These are phyloP conservation scores for Cordilura impudica DNA, from an alignment of 2,888 invertebrate genomes.

Conservation along the genomic window DNA sequence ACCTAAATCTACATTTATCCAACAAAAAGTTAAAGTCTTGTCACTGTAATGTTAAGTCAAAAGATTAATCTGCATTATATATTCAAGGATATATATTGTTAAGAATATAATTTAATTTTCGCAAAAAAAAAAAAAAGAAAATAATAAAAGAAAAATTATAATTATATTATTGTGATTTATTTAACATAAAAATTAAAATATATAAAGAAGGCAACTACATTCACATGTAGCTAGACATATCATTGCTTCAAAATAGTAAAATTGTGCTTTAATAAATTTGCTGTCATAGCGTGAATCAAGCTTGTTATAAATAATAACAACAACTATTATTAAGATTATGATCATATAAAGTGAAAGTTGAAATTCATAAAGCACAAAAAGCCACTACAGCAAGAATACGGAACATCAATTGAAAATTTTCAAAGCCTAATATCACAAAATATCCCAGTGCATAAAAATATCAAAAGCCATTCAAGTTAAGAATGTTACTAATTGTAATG, in stretches of 20 bases:
- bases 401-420: conserved; percentile 2
- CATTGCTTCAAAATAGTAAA: neutral
- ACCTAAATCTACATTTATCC: conserved; percentile 27
- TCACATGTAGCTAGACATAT: neutral
- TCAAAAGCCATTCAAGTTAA: neutral
- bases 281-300: conserved; percentile 28
- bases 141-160: neutral
- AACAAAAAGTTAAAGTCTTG: conserved; percentile 15
- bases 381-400: neutral
- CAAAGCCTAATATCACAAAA: conserved; percentile 14
- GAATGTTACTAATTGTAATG: conserved; percentile 14
- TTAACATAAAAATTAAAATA: neutral
- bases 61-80: conserved; percentile 4
- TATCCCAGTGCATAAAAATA: conserved; percentile 26
- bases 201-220: neutral
- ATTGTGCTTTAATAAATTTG: conserved; percentile 1
- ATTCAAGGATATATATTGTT: too few species aligned
- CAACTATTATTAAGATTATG: neutral
- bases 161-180: neutral
- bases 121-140: neutral
- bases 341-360: neutral
- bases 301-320: conserved; percentile 24
- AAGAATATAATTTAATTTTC: too few species aligned
- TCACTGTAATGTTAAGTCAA: conserved; percentile 30
- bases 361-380: too few species aligned